Conservation (phyloP, 2,888 invertebrate genomes). For the Cylloceria caligata region DNA sequence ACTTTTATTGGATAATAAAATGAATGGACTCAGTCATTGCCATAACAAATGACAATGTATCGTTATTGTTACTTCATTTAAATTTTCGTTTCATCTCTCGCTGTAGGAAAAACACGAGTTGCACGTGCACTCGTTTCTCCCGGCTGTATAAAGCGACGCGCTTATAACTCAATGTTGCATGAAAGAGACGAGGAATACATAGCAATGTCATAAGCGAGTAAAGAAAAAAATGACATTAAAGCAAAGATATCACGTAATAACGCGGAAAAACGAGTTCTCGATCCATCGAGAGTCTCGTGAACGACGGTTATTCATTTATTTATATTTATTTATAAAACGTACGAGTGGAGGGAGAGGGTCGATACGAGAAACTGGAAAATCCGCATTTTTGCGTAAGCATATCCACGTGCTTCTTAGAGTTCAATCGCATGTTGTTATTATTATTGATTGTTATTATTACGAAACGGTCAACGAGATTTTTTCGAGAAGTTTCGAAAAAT, state of each 20-base stretch:
- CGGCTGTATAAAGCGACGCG: neutral
- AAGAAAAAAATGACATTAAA: constrained; percentile 1
- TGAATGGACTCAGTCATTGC: neutral
- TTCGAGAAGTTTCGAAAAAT: neutral
- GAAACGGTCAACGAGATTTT: neutral
- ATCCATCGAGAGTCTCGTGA: constrained; percentile 1
- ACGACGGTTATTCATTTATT: constrained; percentile 51
- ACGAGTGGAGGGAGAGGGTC: constrained; percentile 28
- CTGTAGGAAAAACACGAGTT: constrained; percentile 17
- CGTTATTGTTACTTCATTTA: too few species aligned
- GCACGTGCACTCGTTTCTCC: constrained; percentile 22
- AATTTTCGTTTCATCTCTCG: neutral
- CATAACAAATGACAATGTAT: too few species aligned
- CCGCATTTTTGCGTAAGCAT: constrained; percentile 41
- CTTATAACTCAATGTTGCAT: constrained; percentile 18
- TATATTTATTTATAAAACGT: constrained; percentile 48
- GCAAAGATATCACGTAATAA: constrained; percentile 53
- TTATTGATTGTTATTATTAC: constrained; percentile 6
- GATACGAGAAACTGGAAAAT: constrained; percentile 49
- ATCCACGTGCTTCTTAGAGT: constrained; percentile 43
- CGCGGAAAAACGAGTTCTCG: constrained; percentile 59
- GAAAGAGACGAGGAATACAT: constrained; percentile 19
- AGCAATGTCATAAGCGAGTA: neutral
- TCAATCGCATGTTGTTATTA: constrained; percentile 11
- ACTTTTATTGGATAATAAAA: neutral